These are phyloP conservation scores for Hirtodrosophila cameraria DNA, from an alignment of 2,888 invertebrate species.

Conservation along the genomic window DNA sequence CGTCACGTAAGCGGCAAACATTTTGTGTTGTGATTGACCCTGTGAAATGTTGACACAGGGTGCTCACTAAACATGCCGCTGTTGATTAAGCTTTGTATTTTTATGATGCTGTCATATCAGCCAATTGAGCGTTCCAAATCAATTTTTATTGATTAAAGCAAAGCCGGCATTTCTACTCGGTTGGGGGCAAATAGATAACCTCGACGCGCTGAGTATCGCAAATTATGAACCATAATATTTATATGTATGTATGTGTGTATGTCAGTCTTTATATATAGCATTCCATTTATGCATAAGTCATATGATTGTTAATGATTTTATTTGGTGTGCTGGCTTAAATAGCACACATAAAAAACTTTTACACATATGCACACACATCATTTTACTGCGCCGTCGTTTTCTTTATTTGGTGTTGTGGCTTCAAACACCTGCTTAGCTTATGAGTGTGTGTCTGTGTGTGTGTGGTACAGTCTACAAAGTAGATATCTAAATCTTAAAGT, in stretches of 20 bases:
- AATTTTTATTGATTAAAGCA: slow-evolving; percentile 51
- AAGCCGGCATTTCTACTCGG: slow-evolving; percentile 29
- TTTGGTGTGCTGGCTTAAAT: slow-evolving; percentile 27
- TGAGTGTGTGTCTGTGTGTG: slow-evolving; percentile 1
- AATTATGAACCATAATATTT: slow-evolving; percentile 23
- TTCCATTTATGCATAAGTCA: slow-evolving; percentile 43
- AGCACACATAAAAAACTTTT: slow-evolving; percentile 1
- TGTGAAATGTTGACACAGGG: slow-evolving; percentile 53
- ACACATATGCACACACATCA: slow-evolving; percentile 1
- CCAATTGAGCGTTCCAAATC: slow-evolving; percentile 40
- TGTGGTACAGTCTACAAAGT: slow-evolving; percentile 27
- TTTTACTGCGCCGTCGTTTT: slow-evolving; percentile 54
- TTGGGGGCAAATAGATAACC: slow-evolving; percentile 48
- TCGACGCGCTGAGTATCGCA: slow-evolving; percentile 32
- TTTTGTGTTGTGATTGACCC: slow-evolving; percentile 45
- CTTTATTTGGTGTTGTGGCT: slow-evolving; percentile 31
- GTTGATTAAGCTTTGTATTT: slow-evolving; percentile 34
- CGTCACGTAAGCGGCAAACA: slow-evolving; percentile 33
- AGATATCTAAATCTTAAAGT: slow-evolving; percentile 7
- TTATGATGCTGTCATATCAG: slow-evolving; percentile 14
- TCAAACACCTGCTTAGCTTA: slow-evolving; percentile 37
- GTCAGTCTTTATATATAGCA: slow-evolving; percentile 7
- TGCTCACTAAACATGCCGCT: slow-evolving; percentile 28
- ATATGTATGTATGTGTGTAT: slow-evolving; percentile 1
- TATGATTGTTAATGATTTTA: slow-evolving; percentile 18